Evolutionary conservation across 2,888 invertebrate genomes (phyloP), one percentile per base, ranked within the genome.

Genomic region (Endomychus coccineus): DNA sequence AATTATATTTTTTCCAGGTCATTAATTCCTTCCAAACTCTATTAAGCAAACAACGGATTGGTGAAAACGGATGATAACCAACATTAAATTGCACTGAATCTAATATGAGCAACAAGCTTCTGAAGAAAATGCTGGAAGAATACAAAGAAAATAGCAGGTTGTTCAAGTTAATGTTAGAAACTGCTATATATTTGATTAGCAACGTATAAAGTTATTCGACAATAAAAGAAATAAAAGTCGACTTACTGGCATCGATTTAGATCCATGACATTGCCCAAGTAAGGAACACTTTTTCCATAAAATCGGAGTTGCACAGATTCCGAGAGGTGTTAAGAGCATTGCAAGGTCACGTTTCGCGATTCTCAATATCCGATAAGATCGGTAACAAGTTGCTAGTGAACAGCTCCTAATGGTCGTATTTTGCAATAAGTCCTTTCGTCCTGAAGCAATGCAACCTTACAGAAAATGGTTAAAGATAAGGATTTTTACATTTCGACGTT

Each of bases 271-370:
- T 23, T 34, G 34, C 15, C 34, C 34, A 34, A 5, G 34, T 25
- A 34, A 7, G 34, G 25, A 34, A 34, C 3, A 27, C 13, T 36
- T 36, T 31, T 36, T 37, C 17, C 16, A 34, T 25, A 49, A 46
- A 47, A 46, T 40, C 36, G 43, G 44, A 46, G 30, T 40, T 39
- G 45, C 40, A 42, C 48, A 49, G 58, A 58, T 59, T 53, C 52
- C 40, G 40, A 42, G 49, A 61, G 60, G 61, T 62, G 61, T 61
- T 59, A 59, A 58, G 58, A 59, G 50, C 55, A 55, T 54, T 44
- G 62, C 61, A 61, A 62, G 62, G 62, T 63, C 64, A 64, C 64
- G 62, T 63, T 62, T 52, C 54, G 55, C 57, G 61, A 61, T 62
- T 55, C 56, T 50, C 56, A 49, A 48, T 48, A 42, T 44, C 32